Conservation (phyloP, 2,797 vertebrate genomes). For the Hoplostethus atlanticus region DNA sequence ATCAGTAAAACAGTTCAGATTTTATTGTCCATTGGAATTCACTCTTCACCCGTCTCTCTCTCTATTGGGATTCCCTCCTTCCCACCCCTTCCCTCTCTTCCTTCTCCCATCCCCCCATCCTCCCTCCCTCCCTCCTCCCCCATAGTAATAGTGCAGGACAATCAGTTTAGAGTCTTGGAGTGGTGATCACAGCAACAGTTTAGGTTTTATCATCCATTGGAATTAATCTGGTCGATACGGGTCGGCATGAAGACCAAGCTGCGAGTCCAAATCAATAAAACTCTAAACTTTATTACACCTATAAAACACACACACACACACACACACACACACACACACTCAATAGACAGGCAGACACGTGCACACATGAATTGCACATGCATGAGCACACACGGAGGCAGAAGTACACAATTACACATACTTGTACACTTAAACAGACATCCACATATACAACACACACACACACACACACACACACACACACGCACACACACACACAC, state of each 20-base stretch:
- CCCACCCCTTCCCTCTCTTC: neutral
- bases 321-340: slow-evolving; percentile 8
- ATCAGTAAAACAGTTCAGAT: slow-evolving; percentile 28
- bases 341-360: neutral
- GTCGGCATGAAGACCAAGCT: slow-evolving; percentile 53
- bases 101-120: neutral
- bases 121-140: slow-evolving; percentile 1
- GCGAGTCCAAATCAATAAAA: slow-evolving; percentile 65
- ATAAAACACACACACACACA: slow-evolving; percentile 56
- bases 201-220: slow-evolving; percentile 63
- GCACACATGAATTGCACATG: too few relatives aligned
- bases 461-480: slow-evolving; percentile 4
- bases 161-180: slow-evolving; percentile 61
- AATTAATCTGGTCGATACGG: slow-evolving; percentile 58
- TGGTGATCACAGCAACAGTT: slow-evolving; percentile 67
- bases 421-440: neutral
- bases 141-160: slow-evolving; percentile 53
- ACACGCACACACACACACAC: neutral
- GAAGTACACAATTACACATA: too few relatives aligned
- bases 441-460: slow-evolving; percentile 6
- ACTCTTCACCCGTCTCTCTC: neutral
- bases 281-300: slow-evolving; percentile 55
- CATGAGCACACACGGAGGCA: neutral
- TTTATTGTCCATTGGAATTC: slow-evolving; percentile 6
- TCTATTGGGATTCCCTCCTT: neutral